Evolutionary conservation across 2,797 vertebrate species (phyloP), one percentile per base, ranked within the genome.

Genomic region (Dallia pectoralis): DNA sequence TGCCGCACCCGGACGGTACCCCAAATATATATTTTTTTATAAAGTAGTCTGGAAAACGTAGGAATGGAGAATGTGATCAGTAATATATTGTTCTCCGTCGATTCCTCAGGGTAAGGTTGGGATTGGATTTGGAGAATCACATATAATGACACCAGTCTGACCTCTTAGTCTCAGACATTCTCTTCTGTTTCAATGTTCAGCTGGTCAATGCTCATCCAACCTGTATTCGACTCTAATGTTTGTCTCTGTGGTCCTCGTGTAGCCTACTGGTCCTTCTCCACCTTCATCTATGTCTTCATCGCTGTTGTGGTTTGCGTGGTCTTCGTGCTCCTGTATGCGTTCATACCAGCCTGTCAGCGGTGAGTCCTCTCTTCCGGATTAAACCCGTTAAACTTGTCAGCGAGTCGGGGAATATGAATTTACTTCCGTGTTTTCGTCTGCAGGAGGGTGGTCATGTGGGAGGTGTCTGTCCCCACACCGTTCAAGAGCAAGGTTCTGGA

Each of bases 401-500:
- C 40, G 11, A 44, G 12, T 44, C 40, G 14, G 40, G 14, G 40
- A 9, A 44, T 9, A 9, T 40, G 1, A 44, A 14, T 1, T 44
- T 12, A 11, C 40, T 0, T 44, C 12, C 12, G 1, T 40, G 36
- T 40, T 33, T 64, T 7, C 4, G 63, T 36, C 27, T 22, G 69
- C 25, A 94, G 93, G 83, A 89, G 14, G 69, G 11, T 87, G 0
- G 0, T 77, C n/a, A 25, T 87, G 33, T 94, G 93, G 93, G 80
- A 85, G 36, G 80, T 89, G 25, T 93, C 93, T 0, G 80, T 94
- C 77, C 93, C 93, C 4, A 92, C 93, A 69, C 92, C 93, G 1
- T 79, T 79, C 19, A 91, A 94, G 83, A 94, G 93, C 79, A 92
- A 88, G 85, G 89, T 86, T 65, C 61, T 94, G 22, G 85, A 81